These are phyloP conservation scores for Phaethornis superciliosus DNA, from an alignment of 2,113 vertebrate species.

Conservation along the genomic window DNA sequence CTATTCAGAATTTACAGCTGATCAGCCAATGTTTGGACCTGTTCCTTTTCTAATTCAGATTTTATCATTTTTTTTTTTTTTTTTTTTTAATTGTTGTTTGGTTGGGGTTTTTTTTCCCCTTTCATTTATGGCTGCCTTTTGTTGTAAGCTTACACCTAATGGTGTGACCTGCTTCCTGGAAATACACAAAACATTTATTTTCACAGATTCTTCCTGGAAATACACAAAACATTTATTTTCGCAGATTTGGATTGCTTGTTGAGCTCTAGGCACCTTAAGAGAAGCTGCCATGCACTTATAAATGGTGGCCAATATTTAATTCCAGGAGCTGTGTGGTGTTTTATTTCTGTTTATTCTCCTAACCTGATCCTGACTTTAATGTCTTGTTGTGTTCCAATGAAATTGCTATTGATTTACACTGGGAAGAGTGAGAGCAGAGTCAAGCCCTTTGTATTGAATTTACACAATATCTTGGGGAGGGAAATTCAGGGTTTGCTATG, in stretches of 20 bases:
- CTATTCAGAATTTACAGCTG: background rate
- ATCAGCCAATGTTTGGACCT: background rate
- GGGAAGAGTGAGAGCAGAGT: background rate
- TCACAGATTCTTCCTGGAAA: background rate
- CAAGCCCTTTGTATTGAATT: background rate
- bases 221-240: background rate
- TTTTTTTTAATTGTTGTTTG: too few relatives aligned
- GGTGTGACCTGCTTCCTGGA: background rate
- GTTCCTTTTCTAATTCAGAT: background rate
- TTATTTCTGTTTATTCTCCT: background rate
- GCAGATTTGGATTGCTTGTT: background rate
- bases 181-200: background rate
- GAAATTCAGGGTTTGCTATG: rapidly evolving
- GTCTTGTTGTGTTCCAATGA: background rate
- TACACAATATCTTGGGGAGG: background rate
- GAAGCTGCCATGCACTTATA: background rate
- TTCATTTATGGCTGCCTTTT: background rate
- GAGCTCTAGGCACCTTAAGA: background rate
- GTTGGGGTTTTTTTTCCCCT: background rate
- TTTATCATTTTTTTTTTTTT: background rate
- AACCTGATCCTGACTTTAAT: background rate
- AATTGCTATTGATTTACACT: background rate
- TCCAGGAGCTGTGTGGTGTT: background rate
- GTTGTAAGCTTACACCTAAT: background rate
- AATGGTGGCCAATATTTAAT: background rate